phyloP scores from a whole-genome alignment of 2,888 invertebrate genomes.

The Rotaria sp. region DNA sequence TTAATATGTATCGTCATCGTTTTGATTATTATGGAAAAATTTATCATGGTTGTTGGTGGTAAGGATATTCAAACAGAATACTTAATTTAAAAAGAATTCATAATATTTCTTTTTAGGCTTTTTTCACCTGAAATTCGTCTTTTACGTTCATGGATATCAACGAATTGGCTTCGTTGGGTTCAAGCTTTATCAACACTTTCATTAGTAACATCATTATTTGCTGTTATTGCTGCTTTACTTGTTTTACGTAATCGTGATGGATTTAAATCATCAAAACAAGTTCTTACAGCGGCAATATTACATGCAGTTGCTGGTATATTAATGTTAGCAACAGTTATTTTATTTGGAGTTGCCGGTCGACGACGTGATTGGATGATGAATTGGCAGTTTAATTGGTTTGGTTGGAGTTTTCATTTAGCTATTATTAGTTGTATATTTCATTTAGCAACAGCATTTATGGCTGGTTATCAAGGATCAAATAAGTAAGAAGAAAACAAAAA shows the following conservation, averaged over 20 bases:
- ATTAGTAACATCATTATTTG: constrained; percentile 30
- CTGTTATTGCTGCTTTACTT: not conserved
- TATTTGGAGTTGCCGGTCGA: constrained; percentile 42
- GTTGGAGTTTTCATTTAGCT: constrained; percentile 42
- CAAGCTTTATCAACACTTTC: constrained; percentile 36
- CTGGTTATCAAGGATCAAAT: not conserved
- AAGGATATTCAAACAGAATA: not conserved
- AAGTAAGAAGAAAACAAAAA: not conserved
- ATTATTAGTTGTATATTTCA: constrained; percentile 39
- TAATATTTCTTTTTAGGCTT: not conserved
- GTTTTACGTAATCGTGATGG: not conserved
- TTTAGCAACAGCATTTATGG: constrained; percentile 66
- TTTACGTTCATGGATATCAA: constrained; percentile 38
- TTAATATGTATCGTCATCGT: constrained; percentile 39
- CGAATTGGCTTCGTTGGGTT: constrained; percentile 35
- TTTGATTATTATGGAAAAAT: constrained; percentile 41
- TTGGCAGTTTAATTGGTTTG: constrained; percentile 42
- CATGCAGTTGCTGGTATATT: constrained; percentile 36
- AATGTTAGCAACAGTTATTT: constrained; percentile 40
- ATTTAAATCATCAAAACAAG: not conserved
- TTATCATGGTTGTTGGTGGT: constrained; percentile 40
- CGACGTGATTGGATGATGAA: constrained; percentile 43
- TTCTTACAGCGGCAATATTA: constrained; percentile 20
- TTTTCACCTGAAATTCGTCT: constrained; percentile 37
- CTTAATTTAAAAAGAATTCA: not conserved